These are phyloP conservation scores for Oreonectes daqikongensis DNA, from an alignment of 2,797 vertebrate genomes.

Conservation along the genomic window DNA sequence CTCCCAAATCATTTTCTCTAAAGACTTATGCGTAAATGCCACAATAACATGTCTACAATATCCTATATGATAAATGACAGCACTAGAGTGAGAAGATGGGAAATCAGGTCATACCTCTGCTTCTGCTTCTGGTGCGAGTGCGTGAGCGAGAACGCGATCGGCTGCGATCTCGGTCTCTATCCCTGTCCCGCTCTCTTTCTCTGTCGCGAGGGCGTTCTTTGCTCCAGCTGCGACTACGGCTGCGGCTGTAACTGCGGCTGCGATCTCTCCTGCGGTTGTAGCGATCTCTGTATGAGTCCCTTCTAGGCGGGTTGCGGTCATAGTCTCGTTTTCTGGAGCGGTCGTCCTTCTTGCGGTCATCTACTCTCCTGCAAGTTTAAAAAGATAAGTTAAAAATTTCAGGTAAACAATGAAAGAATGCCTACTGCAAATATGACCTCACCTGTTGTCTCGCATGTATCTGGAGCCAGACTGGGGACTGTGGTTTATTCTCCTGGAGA, in stretches of 20 bases:
- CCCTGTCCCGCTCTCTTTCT: conserved; percentile 87
- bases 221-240: conserved; percentile 94
- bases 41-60: too few species aligned
- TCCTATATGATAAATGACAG: background rate
- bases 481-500: conserved; percentile 90
- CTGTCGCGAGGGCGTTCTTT: conserved; percentile 89
- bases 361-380: conserved; percentile 80
- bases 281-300: conserved; percentile 93
- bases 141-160: conserved; percentile 85
- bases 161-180: conserved; percentile 81
- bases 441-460: conserved; percentile 93
- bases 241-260: conserved; percentile 91
- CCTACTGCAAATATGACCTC: conserved; percentile 29
- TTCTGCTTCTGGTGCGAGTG: conserved; percentile 72
- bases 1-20: background rate
- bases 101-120: conserved; percentile 67
- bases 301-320: conserved; percentile 87
- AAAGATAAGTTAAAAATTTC: too few species aligned
- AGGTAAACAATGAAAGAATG: background rate
- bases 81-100: background rate
- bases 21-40: too few species aligned
- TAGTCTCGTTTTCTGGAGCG: conserved; percentile 95
- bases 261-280: conserved; percentile 93
- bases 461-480: conserved; percentile 92
- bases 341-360: conserved; percentile 95